Evolutionary conservation across 2,888 invertebrate species (phyloP).

Genomic region (Byasa hedistus): DNA sequence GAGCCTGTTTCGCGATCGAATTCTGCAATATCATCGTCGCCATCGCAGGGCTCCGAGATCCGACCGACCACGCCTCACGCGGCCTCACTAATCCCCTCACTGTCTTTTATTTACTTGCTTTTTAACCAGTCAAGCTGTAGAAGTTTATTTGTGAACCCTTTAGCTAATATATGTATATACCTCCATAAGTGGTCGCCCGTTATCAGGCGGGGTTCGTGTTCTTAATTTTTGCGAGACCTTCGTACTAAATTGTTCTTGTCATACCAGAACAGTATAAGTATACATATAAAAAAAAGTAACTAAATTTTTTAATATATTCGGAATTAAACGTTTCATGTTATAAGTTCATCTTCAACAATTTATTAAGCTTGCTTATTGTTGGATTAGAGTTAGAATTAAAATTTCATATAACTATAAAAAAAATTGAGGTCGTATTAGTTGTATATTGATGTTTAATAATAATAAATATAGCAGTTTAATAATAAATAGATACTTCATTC

Average conservation of each 20-base stretch:
- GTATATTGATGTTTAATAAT: too few species aligned
- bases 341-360: too few species aligned
- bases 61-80: conserved; percentile 58
- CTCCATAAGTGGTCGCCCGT: conserved; percentile 7
- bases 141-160: conserved; percentile 61
- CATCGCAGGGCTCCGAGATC: conserved; percentile 50
- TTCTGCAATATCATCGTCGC: conserved; percentile 60
- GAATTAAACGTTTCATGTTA: too few species aligned
- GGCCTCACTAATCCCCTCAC: conserved; percentile 60
- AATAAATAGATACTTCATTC: too few species aligned
- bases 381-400: too few species aligned
- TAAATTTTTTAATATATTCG: too few species aligned
- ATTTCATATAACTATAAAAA: too few species aligned
- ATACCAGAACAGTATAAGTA: too few species aligned
- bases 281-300: too few species aligned
- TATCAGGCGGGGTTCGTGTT: conserved; percentile 32
- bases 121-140: conserved; percentile 50
- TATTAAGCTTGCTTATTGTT: too few species aligned
- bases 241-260: background rate
- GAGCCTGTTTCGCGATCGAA: conserved; percentile 31
- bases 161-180: conserved; percentile 48
- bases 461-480: too few species aligned
- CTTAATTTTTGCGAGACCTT: conserved; percentile 38
- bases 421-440: too few species aligned
- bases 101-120: conserved; percentile 57